Evolutionary conservation across 1,140 invertebrate species (phyloP).

Genomic region (Dendrolimus punctatus): DNA sequence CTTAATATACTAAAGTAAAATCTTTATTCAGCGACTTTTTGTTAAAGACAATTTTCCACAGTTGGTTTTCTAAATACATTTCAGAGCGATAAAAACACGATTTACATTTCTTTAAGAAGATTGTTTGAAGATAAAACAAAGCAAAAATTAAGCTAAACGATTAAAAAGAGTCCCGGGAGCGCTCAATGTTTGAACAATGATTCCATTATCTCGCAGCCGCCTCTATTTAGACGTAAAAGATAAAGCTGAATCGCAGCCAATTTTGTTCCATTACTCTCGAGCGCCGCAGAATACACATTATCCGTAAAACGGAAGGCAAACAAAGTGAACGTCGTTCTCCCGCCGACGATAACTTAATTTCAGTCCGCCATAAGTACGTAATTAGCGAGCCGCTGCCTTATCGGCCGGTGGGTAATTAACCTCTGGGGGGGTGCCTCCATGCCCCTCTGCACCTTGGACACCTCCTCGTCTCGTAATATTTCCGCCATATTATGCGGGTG

Average conservation of each 20-base stretch:
- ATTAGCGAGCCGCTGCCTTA: conserved; percentile 71
- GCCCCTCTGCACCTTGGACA: conserved; percentile 53
- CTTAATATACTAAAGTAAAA: background rate
- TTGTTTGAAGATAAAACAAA: conserved; percentile 43
- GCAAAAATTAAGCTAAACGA: conserved; percentile 61
- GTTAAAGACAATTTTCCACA: too few species aligned
- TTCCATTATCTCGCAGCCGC: conserved; percentile 55
- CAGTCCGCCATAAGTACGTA: conserved; percentile 71
- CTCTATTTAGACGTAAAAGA: conserved; percentile 52
- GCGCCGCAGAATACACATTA: conserved; percentile 56
- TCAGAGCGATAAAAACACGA: conserved; percentile 14
- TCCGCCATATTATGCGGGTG: conserved; percentile 66
- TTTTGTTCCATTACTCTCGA: conserved; percentile 64
- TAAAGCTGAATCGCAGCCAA: conserved; percentile 61
- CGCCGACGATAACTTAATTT: conserved; percentile 70
- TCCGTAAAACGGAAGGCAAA: conserved; percentile 67
- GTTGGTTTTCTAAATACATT: background rate
- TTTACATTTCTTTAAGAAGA: conserved; percentile 15
- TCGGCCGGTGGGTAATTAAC: conserved; percentile 69
- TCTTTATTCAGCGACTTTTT: background rate
- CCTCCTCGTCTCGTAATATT: conserved; percentile 64
- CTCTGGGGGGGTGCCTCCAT: conserved; percentile 39
- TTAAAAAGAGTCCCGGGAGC: conserved; percentile 50
- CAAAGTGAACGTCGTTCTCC: conserved; percentile 66
- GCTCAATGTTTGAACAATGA: conserved; percentile 47